Percentiles rank a stretch among this genome's conserved stretches.
Conservation (phyloP, 2,888 invertebrate genomes). For the Isotomurus palustris region DNA sequence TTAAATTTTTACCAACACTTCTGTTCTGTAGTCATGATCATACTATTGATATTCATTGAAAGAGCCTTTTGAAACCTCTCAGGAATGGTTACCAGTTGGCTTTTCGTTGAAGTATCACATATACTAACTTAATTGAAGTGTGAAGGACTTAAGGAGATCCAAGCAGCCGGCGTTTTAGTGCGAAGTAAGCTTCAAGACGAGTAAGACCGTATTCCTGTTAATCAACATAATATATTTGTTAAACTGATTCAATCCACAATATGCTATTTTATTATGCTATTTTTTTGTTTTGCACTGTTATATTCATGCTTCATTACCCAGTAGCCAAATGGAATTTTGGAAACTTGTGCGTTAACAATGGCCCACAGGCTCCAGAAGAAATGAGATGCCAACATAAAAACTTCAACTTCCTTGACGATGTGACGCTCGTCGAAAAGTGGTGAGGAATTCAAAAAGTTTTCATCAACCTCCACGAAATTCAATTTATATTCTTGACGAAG, state of each 20-base stretch:
- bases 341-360: conserved; percentile 77
- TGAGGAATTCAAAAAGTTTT: conserved; percentile 49
- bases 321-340: conserved; percentile 89
- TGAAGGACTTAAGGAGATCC: no score
- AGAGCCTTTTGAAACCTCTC: no score
- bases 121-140: no score
- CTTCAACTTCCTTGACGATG: conserved; percentile 70
- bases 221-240: not conserved
- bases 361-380: conserved; percentile 94
- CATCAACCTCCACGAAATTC: conserved; percentile 41
- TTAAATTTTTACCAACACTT: no score
- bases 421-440: conserved; percentile 55
- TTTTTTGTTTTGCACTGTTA: not conserved
- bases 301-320: conserved; percentile 62
- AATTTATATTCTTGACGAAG: conserved; percentile 51
- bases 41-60: no score
- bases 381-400: conserved; percentile 82
- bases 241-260: not conserved
- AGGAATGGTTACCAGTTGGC: no score
- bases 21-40: no score
- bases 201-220: conserved; percentile 63
- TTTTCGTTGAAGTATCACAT: no score
- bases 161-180: conserved; percentile 48
- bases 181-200: conserved; percentile 60
- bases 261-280: not conserved